phyloP scores from a whole-genome alignment of 30 jellyfish, hydroid and myxozoan species.

The Rhopilema esculentum region DNA sequence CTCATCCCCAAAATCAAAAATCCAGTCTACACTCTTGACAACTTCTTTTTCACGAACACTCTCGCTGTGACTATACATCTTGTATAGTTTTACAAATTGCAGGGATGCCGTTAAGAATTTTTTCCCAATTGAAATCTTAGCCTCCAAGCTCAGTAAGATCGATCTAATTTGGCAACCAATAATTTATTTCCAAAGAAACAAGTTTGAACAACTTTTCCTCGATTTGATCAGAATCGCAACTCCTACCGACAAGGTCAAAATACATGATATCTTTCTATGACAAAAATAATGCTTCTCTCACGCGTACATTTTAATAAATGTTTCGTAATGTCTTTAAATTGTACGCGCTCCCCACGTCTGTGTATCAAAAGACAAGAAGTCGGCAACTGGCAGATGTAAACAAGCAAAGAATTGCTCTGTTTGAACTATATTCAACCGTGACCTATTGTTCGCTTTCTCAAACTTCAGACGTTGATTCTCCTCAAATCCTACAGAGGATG shows the following conservation, averaged over 20 bases:
- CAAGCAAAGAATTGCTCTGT: neutral
- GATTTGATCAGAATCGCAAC: neutral
- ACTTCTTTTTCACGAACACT: conserved; percentile 38
- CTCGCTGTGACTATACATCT: neutral
- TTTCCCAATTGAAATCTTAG: neutral
- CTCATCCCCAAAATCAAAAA: conserved; percentile 67
- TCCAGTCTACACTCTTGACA: conserved; percentile 52
- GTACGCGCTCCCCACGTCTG: neutral
- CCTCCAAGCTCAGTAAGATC: neutral
- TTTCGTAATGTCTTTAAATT: no score
- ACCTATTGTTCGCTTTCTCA: neutral
- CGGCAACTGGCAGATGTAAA: neutral
- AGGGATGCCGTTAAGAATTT: neutral
- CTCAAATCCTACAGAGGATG: no score
- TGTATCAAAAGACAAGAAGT: neutral
- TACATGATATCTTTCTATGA: no score
- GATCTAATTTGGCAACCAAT: neutral
- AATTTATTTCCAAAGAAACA: neutral
- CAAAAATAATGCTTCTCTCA: no score
- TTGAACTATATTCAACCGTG: neutral
- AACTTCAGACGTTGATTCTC: neutral
- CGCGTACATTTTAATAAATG: no score
- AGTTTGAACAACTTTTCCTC: neutral
- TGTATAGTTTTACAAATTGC: neutral
- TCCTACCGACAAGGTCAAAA: neutral